Base-by-base conservation (phyloP, 2,797 vertebrate genomes). In the Hemitrygon akajei region DNA sequence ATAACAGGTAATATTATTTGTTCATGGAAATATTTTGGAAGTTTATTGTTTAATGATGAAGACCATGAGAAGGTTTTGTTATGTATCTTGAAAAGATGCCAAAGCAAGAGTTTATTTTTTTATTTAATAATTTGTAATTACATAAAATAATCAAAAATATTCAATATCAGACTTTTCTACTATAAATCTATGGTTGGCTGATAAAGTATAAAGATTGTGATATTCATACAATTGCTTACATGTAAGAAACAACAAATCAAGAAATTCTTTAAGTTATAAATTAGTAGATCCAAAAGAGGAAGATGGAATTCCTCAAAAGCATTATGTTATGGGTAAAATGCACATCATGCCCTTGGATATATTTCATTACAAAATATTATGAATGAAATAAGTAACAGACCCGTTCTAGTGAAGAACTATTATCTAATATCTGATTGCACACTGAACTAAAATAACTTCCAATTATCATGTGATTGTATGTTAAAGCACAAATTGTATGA, bases 131-230 rank as follows among this genome's bases (percentile, higher is more conserved):
- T 22, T 89, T 37, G 60, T 69, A 37, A 69, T 3, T 22, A 37
- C 56, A 37, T 75, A 93, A 47, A 47, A 93, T 12, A 93, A 58
- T 93, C 69, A 93, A 56, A 93, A 27, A 93, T 22, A 58, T 91
- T 91, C 63, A 63, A 93, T 37, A 22, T 75, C 71, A 2, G 9
- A 69, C 20, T 56, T 75, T 71, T 47, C 27, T 30, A 37, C 75
- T 76, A 71, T 12, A 76, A 4, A 47, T 47, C 47, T 47, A 47
- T 58, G 40, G 30, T 69, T 30, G 3, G 14, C 40, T 56, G 73
- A n/a, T 92, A 34, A 75, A n/a, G 14, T 75, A 58, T 27, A 30
- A 47, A 47, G 47, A 47, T 47, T 12, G 22, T 5, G 69, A n/a
- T 10, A 56, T 93, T 93, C 75, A 76, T 58, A n/a, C 75, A 27